Conservation (phyloP, 2,888 invertebrate genomes). For the Eurois occulta region DNA sequence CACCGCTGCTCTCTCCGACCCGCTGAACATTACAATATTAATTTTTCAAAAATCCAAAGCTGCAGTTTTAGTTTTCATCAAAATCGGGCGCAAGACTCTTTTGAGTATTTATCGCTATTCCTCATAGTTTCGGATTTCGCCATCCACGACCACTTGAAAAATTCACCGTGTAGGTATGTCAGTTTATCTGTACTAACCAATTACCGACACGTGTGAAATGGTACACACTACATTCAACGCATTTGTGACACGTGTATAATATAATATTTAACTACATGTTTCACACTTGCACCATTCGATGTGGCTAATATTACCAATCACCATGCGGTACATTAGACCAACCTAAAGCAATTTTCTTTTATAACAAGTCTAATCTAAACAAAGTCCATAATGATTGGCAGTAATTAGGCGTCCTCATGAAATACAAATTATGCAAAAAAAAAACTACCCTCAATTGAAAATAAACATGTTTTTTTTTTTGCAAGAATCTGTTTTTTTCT, state of each 20-base stretch:
- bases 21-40: too few species aligned
- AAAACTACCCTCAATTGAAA: too few species aligned
- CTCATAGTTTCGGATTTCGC: not conserved
- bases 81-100: not conserved
- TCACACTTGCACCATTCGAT: not conserved
- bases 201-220: not conserved
- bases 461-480: too few species aligned
- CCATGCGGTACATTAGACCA: not conserved
- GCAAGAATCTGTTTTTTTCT: too few species aligned
- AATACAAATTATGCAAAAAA: too few species aligned
- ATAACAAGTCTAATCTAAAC: not conserved
- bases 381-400: too few species aligned
- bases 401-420: too few species aligned
- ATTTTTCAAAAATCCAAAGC: not conserved
- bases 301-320: not conserved
- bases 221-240: not conserved
- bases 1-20: too few species aligned
- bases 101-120: not conserved
- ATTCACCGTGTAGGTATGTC: not conserved
- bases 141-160: not conserved
- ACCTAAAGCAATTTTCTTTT: constrained; percentile 13
- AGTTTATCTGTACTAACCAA: not conserved
- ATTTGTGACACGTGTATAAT: constrained; percentile 16
- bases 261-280: not conserved
- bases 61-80: not conserved